Conservation (phyloP, 2,113 vertebrate genomes). For the Hippopotamus amphibius region DNA sequence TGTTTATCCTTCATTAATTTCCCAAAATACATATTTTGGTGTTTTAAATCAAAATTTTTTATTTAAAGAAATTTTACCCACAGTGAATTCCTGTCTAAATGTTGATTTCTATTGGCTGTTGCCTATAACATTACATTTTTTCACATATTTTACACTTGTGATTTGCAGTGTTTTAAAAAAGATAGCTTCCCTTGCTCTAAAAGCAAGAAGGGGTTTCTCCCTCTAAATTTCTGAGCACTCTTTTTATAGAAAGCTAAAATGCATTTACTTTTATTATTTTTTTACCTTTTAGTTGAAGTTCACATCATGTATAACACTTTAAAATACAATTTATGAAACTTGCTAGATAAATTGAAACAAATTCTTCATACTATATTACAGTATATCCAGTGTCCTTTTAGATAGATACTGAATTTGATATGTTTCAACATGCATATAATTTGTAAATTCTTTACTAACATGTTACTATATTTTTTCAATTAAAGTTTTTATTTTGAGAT, state of each 20-base stretch:
- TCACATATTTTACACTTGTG: neutral
- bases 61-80: neutral
- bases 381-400: neutral
- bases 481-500: neutral
- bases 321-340: slow-evolving; percentile 8
- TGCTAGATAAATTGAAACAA: neutral
- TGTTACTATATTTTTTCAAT: neutral
- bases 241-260: neutral
- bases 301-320: neutral
- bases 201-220: neutral
- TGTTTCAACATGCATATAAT: too few relatives aligned
- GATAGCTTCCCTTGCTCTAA: neutral
- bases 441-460: too few relatives aligned
- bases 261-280: neutral
- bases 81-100: neutral
- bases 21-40: neutral
- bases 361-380: neutral
- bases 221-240: neutral
- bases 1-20: neutral
- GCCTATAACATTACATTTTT: neutral
- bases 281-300: neutral
- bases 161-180: neutral
- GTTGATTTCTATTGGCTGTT: neutral
- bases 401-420: neutral
- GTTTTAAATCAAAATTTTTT: neutral